Evolutionary conservation across 2,797 vertebrate species (phyloP).

Genomic region (Eidolon dupreanum): DNA sequence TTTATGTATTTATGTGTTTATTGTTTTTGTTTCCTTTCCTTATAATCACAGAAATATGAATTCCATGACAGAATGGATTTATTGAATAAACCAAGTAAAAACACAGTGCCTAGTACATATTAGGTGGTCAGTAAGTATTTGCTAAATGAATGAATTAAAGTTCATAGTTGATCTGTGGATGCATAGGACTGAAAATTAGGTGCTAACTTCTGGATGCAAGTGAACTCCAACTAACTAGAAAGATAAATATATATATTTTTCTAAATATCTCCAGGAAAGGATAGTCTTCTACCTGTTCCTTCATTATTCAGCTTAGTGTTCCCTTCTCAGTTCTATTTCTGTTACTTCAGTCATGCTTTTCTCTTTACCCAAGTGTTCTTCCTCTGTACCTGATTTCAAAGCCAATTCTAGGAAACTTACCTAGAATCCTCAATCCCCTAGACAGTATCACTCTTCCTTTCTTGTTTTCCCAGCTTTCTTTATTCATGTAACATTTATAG

Average conservation of each 20-base stretch:
- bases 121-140: not conserved
- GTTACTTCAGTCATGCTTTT: not conserved
- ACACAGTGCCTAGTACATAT: not conserved
- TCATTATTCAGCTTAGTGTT: not conserved
- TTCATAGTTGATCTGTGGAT: not conserved
- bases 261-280: not conserved
- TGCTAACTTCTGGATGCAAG: not conserved
- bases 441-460: not conserved
- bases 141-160: not conserved
- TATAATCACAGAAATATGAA: not conserved
- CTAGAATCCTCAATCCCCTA: not conserved
- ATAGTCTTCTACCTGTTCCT: not conserved
- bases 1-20: constrained; percentile 7
- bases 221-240: not conserved
- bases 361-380: not conserved
- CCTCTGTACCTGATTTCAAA: not conserved
- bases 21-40: not conserved
- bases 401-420: not conserved
- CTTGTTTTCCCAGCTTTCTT: not conserved
- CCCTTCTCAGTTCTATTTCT: not conserved
- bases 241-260: not conserved
- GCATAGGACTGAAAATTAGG: not conserved
- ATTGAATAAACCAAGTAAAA: not conserved
- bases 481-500: not conserved
- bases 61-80: not conserved